phyloP scores from a whole-genome alignment of 2,888 invertebrate species.

The Ormyrus nitidulus region DNA sequence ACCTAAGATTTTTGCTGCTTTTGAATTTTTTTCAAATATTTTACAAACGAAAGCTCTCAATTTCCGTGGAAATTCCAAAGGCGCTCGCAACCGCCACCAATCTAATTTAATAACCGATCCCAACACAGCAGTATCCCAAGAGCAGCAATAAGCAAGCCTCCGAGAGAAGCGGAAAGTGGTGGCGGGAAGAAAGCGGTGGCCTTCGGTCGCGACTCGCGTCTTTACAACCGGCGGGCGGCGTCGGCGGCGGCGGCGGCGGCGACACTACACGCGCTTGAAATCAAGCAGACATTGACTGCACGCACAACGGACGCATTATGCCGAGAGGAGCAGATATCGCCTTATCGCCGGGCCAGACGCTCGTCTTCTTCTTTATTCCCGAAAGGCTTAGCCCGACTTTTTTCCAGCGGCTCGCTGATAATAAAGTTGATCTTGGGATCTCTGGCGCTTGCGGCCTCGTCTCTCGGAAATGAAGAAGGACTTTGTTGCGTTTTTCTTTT shows the following conservation, averaged over 20 bases:
- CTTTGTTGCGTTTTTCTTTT: not conserved
- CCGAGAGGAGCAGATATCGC: constrained; percentile 55
- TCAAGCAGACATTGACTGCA: constrained; percentile 55
- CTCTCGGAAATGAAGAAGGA: not conserved
- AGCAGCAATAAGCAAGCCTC: not conserved
- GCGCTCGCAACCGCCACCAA: too few relatives aligned
- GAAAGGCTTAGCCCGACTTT: too few relatives aligned
- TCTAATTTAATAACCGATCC: too few relatives aligned
- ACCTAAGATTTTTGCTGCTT: too few relatives aligned
- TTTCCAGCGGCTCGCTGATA: not conserved
- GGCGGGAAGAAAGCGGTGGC: too few relatives aligned
- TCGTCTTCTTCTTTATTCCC: not conserved
- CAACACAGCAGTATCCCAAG: too few relatives aligned
- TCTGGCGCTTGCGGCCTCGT: too few relatives aligned
- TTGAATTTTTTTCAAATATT: too few relatives aligned
- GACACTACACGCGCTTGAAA: constrained; percentile 3
- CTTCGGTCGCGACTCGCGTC: constrained; percentile 12
- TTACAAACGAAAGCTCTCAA: too few relatives aligned
- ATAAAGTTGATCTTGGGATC: not conserved
- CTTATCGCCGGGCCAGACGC: constrained; percentile 55
- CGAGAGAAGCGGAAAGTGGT: not conserved
- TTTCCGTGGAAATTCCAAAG: too few relatives aligned
- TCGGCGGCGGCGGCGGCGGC: not conserved
- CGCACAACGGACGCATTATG: constrained; percentile 62
- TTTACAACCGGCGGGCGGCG: constrained; percentile 24